These are phyloP conservation scores for Donacobius atricapilla DNA, from an alignment of 2,113 vertebrate species.

Conservation along the genomic window DNA sequence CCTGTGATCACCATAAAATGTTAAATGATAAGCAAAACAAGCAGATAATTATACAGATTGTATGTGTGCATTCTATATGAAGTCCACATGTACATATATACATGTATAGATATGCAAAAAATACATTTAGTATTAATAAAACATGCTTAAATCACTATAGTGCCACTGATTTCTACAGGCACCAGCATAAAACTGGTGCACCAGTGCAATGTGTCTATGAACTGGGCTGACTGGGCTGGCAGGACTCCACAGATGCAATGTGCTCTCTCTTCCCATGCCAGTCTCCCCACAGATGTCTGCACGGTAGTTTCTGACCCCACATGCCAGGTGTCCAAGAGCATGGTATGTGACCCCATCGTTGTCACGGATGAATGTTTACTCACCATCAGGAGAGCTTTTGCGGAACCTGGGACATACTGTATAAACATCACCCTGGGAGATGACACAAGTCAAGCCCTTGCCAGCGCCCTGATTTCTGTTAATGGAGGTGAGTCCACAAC, in stretches of 20 bases:
- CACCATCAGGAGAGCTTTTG: constrained; percentile 81
- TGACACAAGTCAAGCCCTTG: constrained; percentile 78
- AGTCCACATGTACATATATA: neutral
- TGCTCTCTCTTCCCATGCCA: constrained; percentile 24
- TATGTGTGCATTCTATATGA: neutral
- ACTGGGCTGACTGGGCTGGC: neutral
- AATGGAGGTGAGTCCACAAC: constrained; percentile 63
- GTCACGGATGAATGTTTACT: constrained; percentile 73
- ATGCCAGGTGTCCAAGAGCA: constrained; percentile 74
- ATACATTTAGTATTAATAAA: neutral
- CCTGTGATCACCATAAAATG: neutral
- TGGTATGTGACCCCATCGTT: constrained; percentile 75
- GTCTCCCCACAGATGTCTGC: constrained; percentile 87
- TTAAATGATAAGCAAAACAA: neutral
- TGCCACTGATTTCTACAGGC: neutral
- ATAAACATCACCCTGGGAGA: constrained; percentile 89
- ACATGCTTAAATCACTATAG: neutral
- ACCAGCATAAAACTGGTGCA: neutral
- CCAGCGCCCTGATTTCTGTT: constrained; percentile 83
- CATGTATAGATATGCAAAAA: neutral
- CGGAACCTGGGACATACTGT: constrained; percentile 85
- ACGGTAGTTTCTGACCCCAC: constrained; percentile 83
- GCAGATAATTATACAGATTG: neutral
- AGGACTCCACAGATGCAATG: neutral
- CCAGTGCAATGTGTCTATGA: neutral